Percentiles rank a stretch among this genome's conserved stretches.
phyloP scores from a whole-genome alignment of 2,888 invertebrate genomes.

The Bellardia pandia region DNA sequence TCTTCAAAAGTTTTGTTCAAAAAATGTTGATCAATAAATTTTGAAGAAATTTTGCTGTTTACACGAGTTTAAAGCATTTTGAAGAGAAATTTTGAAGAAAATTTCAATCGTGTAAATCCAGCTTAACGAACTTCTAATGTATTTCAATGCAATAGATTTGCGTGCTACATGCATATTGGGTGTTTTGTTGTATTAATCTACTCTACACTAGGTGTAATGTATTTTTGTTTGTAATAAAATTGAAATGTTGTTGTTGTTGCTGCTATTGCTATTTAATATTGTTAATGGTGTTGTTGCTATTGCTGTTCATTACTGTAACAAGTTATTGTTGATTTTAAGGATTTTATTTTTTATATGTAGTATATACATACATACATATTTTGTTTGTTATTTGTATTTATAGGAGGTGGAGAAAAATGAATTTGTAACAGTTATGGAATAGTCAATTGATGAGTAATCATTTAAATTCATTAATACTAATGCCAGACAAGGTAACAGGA shows the following conservation, averaged over 20 bases:
- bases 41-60: too few species aligned
- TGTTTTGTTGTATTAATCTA: neutral
- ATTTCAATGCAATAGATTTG: constrained; percentile 4
- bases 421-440: too few species aligned
- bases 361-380: constrained; percentile 2
- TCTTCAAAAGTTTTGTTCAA: too few species aligned
- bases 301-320: constrained; percentile 22
- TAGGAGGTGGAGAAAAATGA: too few species aligned
- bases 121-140: constrained; percentile 32
- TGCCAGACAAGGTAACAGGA: too few species aligned
- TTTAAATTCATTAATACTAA: too few species aligned
- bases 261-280: constrained; percentile 22
- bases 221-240: constrained; percentile 7
- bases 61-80: too few species aligned
- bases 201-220: neutral
- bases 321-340: constrained; percentile 37
- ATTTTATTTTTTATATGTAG: constrained; percentile 22
- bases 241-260: constrained; percentile 16
- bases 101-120: too few species aligned
- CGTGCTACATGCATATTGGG: constrained; percentile 17
- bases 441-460: too few species aligned
- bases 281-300: neutral
- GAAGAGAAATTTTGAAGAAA: too few species aligned
- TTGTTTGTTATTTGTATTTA: too few species aligned
- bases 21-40: too few species aligned